Evolutionary conservation across 2,113 vertebrate genomes (phyloP).

Genomic region (Jacana jacana): DNA sequence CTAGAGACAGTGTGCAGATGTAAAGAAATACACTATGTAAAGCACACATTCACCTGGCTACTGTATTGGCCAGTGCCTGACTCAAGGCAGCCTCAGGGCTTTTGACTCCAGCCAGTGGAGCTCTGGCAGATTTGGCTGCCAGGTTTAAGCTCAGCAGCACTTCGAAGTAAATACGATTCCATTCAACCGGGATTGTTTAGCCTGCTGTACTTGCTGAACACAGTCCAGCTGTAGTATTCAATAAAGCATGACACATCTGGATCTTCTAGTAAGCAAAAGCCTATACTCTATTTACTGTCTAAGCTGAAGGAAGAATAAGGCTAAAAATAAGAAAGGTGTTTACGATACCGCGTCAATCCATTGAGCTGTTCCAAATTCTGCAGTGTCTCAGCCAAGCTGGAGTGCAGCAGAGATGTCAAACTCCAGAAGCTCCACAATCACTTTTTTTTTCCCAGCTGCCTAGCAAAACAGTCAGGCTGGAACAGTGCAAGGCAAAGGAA

Average conservation of each 20-base stretch:
- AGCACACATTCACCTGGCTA: background rate
- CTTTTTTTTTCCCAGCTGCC: background rate
- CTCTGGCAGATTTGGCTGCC: background rate
- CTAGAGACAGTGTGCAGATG: background rate
- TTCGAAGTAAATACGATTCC: background rate
- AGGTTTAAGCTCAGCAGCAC: background rate
- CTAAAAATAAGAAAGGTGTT: background rate
- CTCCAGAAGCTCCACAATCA: background rate
- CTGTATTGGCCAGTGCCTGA: background rate
- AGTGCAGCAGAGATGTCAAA: background rate
- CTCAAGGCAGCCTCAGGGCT: background rate
- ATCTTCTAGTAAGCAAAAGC: background rate
- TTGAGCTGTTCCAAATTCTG: background rate
- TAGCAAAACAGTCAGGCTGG: background rate
- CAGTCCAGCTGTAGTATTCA: background rate
- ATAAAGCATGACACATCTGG: background rate
- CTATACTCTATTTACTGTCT: background rate
- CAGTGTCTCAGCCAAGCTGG: background rate
- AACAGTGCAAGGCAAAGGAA: background rate
- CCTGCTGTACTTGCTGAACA: background rate
- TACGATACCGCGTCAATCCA: background rate
- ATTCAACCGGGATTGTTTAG: background rate
- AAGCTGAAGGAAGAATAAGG: background rate
- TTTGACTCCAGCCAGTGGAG: background rate
- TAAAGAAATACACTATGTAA: background rate